Conservation (phyloP, 2,797 vertebrate species). For the Chloroceryle inda region DNA sequence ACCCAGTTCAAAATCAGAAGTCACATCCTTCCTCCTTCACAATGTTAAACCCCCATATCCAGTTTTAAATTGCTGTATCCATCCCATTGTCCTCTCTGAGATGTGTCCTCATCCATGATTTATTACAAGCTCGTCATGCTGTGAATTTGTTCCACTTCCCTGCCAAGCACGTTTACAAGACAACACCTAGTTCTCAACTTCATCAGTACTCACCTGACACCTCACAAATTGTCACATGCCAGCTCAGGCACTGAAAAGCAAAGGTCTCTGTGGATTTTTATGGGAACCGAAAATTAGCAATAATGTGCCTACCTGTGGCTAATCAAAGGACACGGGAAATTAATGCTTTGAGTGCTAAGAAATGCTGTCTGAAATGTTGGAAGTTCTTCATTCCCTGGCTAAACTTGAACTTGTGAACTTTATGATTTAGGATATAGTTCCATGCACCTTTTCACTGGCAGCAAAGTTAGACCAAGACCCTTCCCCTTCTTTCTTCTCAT, state of each 20-base stretch:
- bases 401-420: conserved; percentile 12
- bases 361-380: conserved; percentile 18
- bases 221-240: conserved; percentile 57
- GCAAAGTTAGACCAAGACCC: neutral
- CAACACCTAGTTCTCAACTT: conserved; percentile 41
- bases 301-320: conserved; percentile 36
- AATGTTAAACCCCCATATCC: neutral
- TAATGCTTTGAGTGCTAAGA: conserved; percentile 52
- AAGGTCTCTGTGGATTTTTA: conserved; percentile 39
- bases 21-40: neutral
- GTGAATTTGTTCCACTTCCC: conserved; percentile 28
- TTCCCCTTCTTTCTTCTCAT: neutral
- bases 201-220: conserved; percentile 45
- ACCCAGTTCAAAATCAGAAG: neutral
- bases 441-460: neutral
- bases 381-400: conserved; percentile 9
- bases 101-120: neutral
- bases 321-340: conserved; percentile 48
- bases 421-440: neutral
- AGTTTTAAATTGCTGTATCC: neutral
- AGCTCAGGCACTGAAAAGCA: conserved; percentile 17
- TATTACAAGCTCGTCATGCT: conserved; percentile 1
- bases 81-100: neutral
- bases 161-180: conserved; percentile 44
- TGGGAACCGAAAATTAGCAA: conserved; percentile 36